Base-by-base conservation (phyloP, 1,140 invertebrate species). In the Fragariocoptes setiger region DNA sequence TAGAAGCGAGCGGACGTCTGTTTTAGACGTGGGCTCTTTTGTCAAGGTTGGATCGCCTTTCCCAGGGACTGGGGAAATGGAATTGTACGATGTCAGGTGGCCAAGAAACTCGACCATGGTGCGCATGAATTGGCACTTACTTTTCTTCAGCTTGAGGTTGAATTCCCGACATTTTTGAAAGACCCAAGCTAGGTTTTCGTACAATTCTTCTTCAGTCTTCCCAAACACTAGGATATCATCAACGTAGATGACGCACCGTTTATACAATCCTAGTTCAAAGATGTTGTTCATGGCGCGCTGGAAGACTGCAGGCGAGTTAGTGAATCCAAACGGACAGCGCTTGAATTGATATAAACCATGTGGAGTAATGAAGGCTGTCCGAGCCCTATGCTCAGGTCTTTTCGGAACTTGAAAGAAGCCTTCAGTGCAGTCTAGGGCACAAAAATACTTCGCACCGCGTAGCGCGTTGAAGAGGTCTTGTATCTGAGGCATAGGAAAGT, bases 321-420 rank as follows among this genome's bases (percentile, higher is more conserved):
- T 16, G 4, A 43, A 18, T 14, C 42, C 42, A 15, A 43, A 19
- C 5, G 36, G 17, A 15, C 20, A 5, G 3, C 35, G 12, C 12
- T 2, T 20, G 18, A 19, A 43, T 16, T 40, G 3, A 18, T 5
- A 43, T 3, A 14, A 20, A 18, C 36, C 42, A 3, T 21, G 12
- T 5, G 8, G 39, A 2, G 42, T 43, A 2, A 39, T 21, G 19
- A 43, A 43, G 15, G 39, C 35, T 21, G 42, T 43, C 8, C 12
- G 8, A 8, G n/a, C 5, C 16, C 5, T 52, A 44, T 54, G 53
- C 1, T 52, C 47, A 21, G 49, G 45, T 37, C 53, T 47, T 1
- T 59, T 41, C 2, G 54, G 21, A 45, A 62, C 19, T 48, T 63
- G 63, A 48, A 59, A 56, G 44, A 60, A 68, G 0, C 64, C 65